phyloP scores from a whole-genome alignment of 2,113 vertebrate species.

The Chiloscyllium plagiosum region DNA sequence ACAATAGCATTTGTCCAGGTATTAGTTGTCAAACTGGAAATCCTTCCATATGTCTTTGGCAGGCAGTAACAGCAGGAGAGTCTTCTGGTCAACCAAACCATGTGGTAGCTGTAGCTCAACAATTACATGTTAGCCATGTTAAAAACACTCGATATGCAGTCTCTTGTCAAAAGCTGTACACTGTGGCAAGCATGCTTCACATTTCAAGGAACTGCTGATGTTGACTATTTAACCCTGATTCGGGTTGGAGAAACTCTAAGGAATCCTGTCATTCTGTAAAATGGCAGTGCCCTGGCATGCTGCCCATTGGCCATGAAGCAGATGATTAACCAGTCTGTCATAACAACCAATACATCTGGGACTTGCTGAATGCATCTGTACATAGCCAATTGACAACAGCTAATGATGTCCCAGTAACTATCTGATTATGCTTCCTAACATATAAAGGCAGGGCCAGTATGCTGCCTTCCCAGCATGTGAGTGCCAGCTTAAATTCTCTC shows the following conservation, averaged over 20 bases:
- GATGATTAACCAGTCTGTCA: neutral
- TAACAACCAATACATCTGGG: neutral
- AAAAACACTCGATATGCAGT: too few species aligned
- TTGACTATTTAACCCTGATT: neutral
- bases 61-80: too few species aligned
- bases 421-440: neutral
- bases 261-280: neutral
- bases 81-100: too few species aligned
- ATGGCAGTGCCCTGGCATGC: neutral
- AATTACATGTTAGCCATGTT: too few species aligned
- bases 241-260: too few species aligned
- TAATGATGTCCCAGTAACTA: neutral
- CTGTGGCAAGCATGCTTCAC: too few species aligned
- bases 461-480: neutral
- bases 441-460: neutral
- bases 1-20: neutral
- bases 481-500: neutral
- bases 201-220: too few species aligned
- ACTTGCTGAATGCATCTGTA: conserved; percentile 8
- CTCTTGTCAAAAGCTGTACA: too few species aligned
- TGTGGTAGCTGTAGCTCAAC: too few species aligned
- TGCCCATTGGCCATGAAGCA: neutral
- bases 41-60: too few species aligned
- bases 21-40: too few species aligned
- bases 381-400: neutral